A percentile compares a stretch with the other conserved stretches of the same genome.
These are phyloP conservation scores for Chloebia gouldiae DNA, from an alignment of 2,113 vertebrate species.

Conservation along the genomic window DNA sequence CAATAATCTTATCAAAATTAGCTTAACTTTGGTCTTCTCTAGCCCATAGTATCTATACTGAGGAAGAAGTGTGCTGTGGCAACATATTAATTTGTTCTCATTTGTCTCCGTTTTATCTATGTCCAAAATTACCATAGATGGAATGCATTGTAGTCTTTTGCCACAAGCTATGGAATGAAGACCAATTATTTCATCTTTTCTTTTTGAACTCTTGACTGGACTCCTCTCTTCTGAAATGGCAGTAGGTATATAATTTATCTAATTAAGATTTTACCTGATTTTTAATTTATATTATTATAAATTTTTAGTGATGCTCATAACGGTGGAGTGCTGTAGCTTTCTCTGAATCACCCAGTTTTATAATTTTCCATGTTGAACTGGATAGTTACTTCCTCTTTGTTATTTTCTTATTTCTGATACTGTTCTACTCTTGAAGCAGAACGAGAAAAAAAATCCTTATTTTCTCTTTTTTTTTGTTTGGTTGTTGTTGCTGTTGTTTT, in stretches of 20 bases:
- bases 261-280: background rate
- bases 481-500: background rate
- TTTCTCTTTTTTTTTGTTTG: background rate
- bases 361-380: background rate
- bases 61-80: background rate
- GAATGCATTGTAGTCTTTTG: background rate
- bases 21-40: background rate
- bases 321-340: background rate
- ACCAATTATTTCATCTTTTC: background rate
- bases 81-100: background rate
- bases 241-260: background rate
- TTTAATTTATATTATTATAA: background rate
- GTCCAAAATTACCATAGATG: background rate
- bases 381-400: background rate
- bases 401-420: background rate
- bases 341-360: background rate
- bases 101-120: background rate
- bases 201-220: background rate
- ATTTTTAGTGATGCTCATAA: background rate
- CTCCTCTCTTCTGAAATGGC: background rate
- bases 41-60: background rate
- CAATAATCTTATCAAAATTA: background rate
- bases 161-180: background rate
- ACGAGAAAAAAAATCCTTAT: background rate
- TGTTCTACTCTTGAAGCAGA: background rate